Evolutionary conservation across 2,797 vertebrate genomes (phyloP), one percentile per base, ranked within the genome.

Genomic region (Coccyzus lansbergi): DNA sequence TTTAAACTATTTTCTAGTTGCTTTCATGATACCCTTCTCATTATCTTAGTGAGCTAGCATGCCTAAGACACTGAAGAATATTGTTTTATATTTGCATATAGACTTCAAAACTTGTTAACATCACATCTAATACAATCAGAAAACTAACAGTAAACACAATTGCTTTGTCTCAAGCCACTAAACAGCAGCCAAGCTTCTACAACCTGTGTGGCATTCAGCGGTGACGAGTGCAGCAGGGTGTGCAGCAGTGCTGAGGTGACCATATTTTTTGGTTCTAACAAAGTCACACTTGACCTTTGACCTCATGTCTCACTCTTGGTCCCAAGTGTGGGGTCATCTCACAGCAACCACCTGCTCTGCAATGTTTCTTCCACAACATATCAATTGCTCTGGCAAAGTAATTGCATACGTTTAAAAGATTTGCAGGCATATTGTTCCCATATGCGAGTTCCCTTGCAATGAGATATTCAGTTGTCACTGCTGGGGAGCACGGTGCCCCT

Each of bases 361-460:
- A 78, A 38, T 96, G 96, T 93, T 97, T 90, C 92, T 96, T 93
- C 89, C 89, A 90, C 88, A 97, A 96, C 96, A 7, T 96, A 93
- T 93, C 95, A 96, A 94, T 97, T 93, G 96, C 91, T 91, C 91
- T 95, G 94, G 96, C 78, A 96, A 95, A 96, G 94, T 88, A 80
- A 92, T 95, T 91, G 96, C 86, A 88, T 83, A 70, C 68, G 28
- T 95, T 96, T 91, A 58, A 96, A 93, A 88, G 88, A 46, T 91
- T 88, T 93, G 83, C 84, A 78, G 92, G 81, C 96, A 96, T 96
- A 95, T 97, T 97, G 97, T 83, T 97, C 95, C 97, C 97, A 97
- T 95, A 96, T 97, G 97, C 19, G 71, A 93, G 86, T 52, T 94
- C 77, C 75, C 76, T 72, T 77, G 83, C 93, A 72, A 94, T 95